Evolutionary conservation across 2,888 invertebrate species (phyloP).

Genomic region (Bimastos eiseni): DNA sequence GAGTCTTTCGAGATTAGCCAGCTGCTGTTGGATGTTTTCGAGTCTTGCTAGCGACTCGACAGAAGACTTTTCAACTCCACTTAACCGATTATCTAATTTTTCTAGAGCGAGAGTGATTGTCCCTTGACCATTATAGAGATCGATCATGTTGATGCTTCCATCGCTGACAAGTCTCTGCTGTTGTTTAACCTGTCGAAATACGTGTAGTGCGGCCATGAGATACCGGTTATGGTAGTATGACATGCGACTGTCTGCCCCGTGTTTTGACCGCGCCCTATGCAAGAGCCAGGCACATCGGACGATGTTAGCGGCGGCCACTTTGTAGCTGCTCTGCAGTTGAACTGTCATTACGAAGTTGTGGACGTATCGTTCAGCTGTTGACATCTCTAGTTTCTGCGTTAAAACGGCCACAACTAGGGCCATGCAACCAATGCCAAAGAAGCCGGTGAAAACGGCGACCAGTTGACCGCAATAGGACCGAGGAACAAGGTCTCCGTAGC

Average conservation of each 20-base stretch:
- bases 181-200: background rate
- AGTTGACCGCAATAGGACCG: constrained; percentile 19
- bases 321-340: constrained; percentile 19
- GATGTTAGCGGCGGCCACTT: constrained; percentile 57
- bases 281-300: constrained; percentile 57
- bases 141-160: background rate
- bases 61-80: background rate
- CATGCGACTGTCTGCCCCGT: background rate
- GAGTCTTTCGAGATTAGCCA: background rate
- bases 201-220: background rate
- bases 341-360: constrained; percentile 27
- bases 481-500: constrained; percentile 56
- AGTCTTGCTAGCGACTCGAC: constrained; percentile 1
- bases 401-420: constrained; percentile 27
- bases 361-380: constrained; percentile 24
- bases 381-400: constrained; percentile 27
- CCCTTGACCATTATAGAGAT: background rate
- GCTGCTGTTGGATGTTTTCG: background rate
- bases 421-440: constrained; percentile 30
- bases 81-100: background rate
- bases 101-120: background rate
- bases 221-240: background rate
- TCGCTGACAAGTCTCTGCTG: background rate
- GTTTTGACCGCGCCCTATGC: constrained; percentile 40
- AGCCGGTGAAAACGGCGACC: constrained; percentile 18